Evolutionary conservation across 2,888 invertebrate genomes (phyloP), one percentile per base, ranked within the genome.

Genomic region (Mesoligia furuncula): DNA sequence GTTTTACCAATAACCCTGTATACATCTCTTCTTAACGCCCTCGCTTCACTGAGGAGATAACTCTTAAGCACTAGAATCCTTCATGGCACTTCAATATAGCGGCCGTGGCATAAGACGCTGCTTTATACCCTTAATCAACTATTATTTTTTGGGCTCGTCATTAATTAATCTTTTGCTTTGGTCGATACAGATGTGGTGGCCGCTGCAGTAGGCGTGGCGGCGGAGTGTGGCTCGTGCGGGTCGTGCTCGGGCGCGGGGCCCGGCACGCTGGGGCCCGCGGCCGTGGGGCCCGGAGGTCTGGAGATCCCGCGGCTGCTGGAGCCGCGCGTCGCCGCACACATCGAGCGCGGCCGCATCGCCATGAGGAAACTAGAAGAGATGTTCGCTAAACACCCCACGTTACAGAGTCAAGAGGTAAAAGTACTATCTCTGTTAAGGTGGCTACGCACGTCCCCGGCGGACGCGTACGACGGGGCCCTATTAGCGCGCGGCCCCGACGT

Each of bases 321-420:
- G 90, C 97, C 98, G 74, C 96, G 97, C 67, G 97, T 99, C 87
- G 98, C 98, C 7, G 98, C 98, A 7, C 98, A 98, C 90, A 98
- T 98, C 83, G 98, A 98, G 90, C 97, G 98, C 83, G 98, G 98
- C n/a, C 97, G 98, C 57, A 97, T 98, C 70, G 98, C 98, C 27
- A 98, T 98, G 97, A 97, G 98, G 0, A 97, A 98, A 39, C 96
- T 99, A 17, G 98, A 98, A 92, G 98, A 98, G 91, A 98, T 98
- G 89, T 98, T 98, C 92, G 98, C 98, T 45, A 98, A 98, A 83
- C 98, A 98, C 91, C 98, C 98, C 13, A 97, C 98, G 42, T 95
- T 98, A 64, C 98, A 98, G 93, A 98, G 98, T 86, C 97, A 98
- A 79, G 98, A 98, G 93, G 98, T 97, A 86, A 73, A 64, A 75